phyloP scores from a whole-genome alignment of 2,113 vertebrate species.

The Aegotheles bennettii region DNA sequence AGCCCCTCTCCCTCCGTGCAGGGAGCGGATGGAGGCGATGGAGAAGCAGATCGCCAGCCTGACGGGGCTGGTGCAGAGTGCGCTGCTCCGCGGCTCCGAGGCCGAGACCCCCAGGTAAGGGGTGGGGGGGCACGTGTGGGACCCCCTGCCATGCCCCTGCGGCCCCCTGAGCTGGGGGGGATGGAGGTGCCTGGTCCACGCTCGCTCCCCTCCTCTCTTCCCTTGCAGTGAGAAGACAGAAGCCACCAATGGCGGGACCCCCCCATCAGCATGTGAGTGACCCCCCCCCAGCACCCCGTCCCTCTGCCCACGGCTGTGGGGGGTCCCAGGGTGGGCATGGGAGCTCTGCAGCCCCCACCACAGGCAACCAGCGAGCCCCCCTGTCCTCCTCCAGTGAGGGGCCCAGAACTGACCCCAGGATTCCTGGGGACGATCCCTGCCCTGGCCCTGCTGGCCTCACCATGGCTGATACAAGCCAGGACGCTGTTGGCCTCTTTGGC shows the following conservation, averaged over 20 bases:
- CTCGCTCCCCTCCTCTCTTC: not conserved
- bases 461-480: too few relatives aligned
- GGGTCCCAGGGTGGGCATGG: not conserved
- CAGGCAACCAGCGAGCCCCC: not conserved
- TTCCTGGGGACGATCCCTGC: too few relatives aligned
- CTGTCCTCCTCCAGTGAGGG: too few relatives aligned
- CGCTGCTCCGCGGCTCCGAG: conserved; percentile 90
- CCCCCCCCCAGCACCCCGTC: not conserved
- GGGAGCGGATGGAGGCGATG: conserved; percentile 99
- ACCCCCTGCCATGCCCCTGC: not conserved
- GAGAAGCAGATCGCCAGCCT: conserved; percentile 99
- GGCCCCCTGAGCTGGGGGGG: not conserved
- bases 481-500: too few relatives aligned
- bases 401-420: too few relatives aligned
- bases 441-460: too few relatives aligned
- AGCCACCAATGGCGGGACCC: conserved; percentile 87
- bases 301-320: fast-evolving
- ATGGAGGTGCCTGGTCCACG: fast-evolving
- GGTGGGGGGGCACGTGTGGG: fast-evolving
- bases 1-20: fast-evolving
- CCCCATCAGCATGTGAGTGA: conserved; percentile 73
- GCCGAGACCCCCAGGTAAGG: conserved; percentile 89
- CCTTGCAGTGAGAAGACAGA: conserved; percentile 91
- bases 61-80: conserved; percentile 95
- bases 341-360: not conserved